Evolutionary conservation across 2,113 vertebrate species (phyloP).

Genomic region (Halcyon malimbica): DNA sequence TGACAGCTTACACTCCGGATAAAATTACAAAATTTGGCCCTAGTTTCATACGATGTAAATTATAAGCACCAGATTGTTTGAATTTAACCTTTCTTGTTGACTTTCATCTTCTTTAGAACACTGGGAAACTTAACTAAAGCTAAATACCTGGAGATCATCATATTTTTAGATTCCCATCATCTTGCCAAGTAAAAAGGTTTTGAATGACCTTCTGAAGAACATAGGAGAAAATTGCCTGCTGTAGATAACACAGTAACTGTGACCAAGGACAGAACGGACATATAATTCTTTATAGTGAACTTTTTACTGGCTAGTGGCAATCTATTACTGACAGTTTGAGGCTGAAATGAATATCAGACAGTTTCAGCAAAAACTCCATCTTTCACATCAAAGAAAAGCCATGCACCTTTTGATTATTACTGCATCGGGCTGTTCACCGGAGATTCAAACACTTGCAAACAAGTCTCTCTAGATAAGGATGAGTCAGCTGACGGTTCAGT

Average conservation of each 20-base stretch:
- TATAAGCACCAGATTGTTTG: background rate
- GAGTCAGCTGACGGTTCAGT: background rate
- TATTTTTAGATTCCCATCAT: slow-evolving; percentile 31
- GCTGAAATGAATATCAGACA: slow-evolving; percentile 46
- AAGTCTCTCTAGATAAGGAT: slow-evolving; percentile 15
- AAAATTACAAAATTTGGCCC: background rate
- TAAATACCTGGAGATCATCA: slow-evolving; percentile 31
- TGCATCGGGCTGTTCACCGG: slow-evolving; percentile 25
- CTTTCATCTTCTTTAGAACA: slow-evolving; percentile 49
- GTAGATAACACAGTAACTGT: slow-evolving; percentile 21
- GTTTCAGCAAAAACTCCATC: slow-evolving; percentile 26
- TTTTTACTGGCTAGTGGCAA: slow-evolving; percentile 48
- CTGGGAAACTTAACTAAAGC: background rate
- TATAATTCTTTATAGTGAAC: slow-evolving; percentile 54
- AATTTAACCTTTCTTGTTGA: slow-evolving; percentile 45
- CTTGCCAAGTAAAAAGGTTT: slow-evolving; percentile 34
- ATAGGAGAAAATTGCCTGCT: slow-evolving; percentile 35
- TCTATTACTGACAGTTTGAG: slow-evolving; percentile 46
- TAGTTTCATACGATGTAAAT: background rate
- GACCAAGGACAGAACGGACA: slow-evolving; percentile 68
- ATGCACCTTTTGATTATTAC: slow-evolving; percentile 36
- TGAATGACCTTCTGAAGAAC: slow-evolving; percentile 52
- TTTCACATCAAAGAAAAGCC: slow-evolving; percentile 49
- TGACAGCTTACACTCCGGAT: background rate
- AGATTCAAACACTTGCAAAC: slow-evolving; percentile 37